Evolutionary conservation across 2,888 invertebrate species (phyloP).

Genomic region (Parnassius orleans): DNA sequence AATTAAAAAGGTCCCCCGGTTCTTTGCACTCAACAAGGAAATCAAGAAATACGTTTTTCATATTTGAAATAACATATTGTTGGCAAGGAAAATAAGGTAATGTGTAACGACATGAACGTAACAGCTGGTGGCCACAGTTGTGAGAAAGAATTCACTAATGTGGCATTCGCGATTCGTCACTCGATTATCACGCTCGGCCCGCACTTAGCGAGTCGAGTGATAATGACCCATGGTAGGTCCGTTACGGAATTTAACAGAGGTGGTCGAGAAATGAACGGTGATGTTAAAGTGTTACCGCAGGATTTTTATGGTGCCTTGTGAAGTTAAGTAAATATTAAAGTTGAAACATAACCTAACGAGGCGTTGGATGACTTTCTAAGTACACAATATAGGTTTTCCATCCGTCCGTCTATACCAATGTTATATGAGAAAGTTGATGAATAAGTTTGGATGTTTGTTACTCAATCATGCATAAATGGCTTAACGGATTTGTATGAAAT

Average conservation of each 20-base stretch:
- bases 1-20: too few relatives aligned
- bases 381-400: too few relatives aligned
- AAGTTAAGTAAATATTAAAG: neutral
- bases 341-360: neutral
- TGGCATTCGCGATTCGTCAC: conserved; percentile 33
- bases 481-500: too few relatives aligned
- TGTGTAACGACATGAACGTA: conserved; percentile 9
- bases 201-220: conserved; percentile 26
- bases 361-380: too few relatives aligned
- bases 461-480: too few relatives aligned
- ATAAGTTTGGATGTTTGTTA: too few relatives aligned
- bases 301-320: conserved; percentile 9
- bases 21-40: neutral
- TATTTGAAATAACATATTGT: conserved; percentile 14
- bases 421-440: too few relatives aligned
- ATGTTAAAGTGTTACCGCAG: conserved; percentile 3
- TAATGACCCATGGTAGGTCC: conserved; percentile 26
- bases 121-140: conserved; percentile 25
- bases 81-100: conserved; percentile 9
- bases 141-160: conserved; percentile 32
- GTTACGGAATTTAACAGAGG: conserved; percentile 23
- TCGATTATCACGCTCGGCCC: conserved; percentile 21
- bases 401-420: too few relatives aligned
- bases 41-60: conserved; percentile 25
- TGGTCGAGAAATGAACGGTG: conserved; percentile 11